Base-by-base conservation (phyloP, 2,113 vertebrate genomes). In the Eclectus roratus region DNA sequence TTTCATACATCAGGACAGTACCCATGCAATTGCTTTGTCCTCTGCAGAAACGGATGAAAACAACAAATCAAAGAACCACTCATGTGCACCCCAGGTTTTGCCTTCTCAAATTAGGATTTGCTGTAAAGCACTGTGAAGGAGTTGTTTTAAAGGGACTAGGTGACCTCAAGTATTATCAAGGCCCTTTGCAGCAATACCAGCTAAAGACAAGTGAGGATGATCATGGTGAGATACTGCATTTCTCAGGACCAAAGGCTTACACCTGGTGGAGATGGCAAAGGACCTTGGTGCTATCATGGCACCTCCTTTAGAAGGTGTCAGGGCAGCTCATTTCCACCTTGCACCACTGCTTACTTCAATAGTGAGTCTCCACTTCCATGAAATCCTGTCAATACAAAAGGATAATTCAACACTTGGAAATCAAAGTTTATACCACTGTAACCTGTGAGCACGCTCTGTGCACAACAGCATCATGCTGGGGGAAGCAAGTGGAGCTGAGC, bases 371-470 rank as follows among this genome's bases (percentile, higher is more conserved):
- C 55, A 21, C 52, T 88, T 88, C 64, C 46, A 29, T 79, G 76
- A 77, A 93, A 93, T 78, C 56, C 65, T 71, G 24, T 56, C 72
- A 60, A 37, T 37, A 60, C 80, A 84, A 86, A 92, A 58, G 47
- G 65, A 52, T 85, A 65, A 94, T 65, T 89, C 44, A 73, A 70
- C 52, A 83, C 24, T 24, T 44, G 52, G 24, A 39, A 95, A 84
- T 71, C 61, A 90, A 71, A 71, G 73, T 61, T 80, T 77, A 88
- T 58, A 71, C 18, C 82, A 71, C 39, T 1, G 3, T 52, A 89
- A 86, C 20, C 50, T 71, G 39, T 50, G n/a, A 71, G 69, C 39
- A 28, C 10, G 28, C 44, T 81, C 50, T 63, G 49, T 76, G 68
- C 25, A 0, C 47, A 77, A 72, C 29, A 89, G 69, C 71, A 76